Conservation (phyloP, 2,888 invertebrate genomes). For the Leptopilina drosophilae region DNA sequence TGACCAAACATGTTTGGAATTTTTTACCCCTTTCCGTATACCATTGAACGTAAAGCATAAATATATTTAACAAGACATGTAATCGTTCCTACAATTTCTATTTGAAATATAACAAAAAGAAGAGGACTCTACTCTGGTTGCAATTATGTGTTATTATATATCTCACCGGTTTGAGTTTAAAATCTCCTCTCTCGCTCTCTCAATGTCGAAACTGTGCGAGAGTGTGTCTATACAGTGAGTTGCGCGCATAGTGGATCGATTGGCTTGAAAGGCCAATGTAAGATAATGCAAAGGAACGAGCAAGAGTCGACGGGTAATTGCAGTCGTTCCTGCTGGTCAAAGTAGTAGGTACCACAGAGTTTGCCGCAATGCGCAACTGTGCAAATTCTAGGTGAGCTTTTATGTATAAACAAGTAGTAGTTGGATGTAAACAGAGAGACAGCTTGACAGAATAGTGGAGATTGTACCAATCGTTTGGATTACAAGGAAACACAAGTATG, state of each 20-base stretch:
- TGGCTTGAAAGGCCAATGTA: constrained; percentile 42
- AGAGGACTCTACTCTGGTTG: constrained; percentile 8
- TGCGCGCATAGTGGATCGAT: constrained; percentile 44
- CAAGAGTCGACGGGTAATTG: constrained; percentile 50
- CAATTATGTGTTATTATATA: constrained; percentile 35
- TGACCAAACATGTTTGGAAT: too few relatives aligned
- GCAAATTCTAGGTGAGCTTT: constrained; percentile 50
- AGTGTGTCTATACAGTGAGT: background rate
- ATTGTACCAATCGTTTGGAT: background rate
- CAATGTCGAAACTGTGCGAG: background rate
- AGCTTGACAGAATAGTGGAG: constrained; percentile 50
- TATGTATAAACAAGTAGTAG: background rate
- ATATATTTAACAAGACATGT: constrained; percentile 19
- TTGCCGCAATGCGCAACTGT: constrained; percentile 55
- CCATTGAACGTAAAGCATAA: background rate
- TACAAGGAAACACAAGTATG: background rate
- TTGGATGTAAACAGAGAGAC: constrained; percentile 41
- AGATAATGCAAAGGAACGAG: constrained; percentile 31
- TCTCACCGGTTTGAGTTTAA: constrained; percentile 23
- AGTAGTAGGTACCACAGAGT: constrained; percentile 53
- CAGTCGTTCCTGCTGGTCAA: constrained; percentile 41
- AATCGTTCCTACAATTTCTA: background rate
- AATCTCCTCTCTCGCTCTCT: constrained; percentile 1
- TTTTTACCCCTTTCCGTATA: background rate
- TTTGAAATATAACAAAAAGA: constrained; percentile 33